Base-by-base conservation (phyloP, 2,888 invertebrate genomes). In the Scaptomyza tumidula region DNA sequence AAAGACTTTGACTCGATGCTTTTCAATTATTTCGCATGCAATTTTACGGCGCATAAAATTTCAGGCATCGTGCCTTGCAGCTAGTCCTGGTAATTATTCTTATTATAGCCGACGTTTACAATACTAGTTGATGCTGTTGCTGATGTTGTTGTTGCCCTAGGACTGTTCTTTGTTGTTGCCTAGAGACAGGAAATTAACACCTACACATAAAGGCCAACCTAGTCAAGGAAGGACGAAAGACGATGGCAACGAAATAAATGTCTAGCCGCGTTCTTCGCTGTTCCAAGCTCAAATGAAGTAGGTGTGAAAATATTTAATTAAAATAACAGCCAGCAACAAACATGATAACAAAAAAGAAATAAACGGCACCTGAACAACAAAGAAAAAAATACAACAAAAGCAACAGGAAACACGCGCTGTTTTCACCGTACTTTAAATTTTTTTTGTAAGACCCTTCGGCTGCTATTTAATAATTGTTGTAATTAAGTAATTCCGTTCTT, bases 261-360 rank as follows among this genome's bases (percentile, higher is more conserved):
- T 69, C 56, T 68, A 19, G 24, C 44, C 39, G 57, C 29, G 57
- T 62, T 54, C 50, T 59, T 52, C 60, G 53, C 27, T 39, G 41
- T 41, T 2, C 14, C 68, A 55, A 57, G 62, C 72, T 80, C 71
- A 77, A 80, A 80, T 79, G 83, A 82, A 86, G 80, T 86, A 86
- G 82, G 90, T 90, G 87, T 84, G 87, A 86, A 89, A 86, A 84
- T 87, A 85, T 90, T 90, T 90, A 91, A 90, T 90, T 90, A 86
- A 86, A 86, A 89, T 89, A 86, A 79, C 85, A 88, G 58, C 54
- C 60, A 74, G 48, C 69, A 68, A 75, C 75, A 67, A 75, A 56
- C 55, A 74, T 59, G 63, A 68, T 60, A 69, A 64, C 64, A 77
- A 65, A 60, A 58, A 49, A 50, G 13, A 19, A 59, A 37, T 1